A percentile compares a stretch with the other conserved stretches of the same genome.
Evolutionary conservation across 2,113 vertebrate genomes (phyloP).

Genomic region (Hassar affinis): DNA sequence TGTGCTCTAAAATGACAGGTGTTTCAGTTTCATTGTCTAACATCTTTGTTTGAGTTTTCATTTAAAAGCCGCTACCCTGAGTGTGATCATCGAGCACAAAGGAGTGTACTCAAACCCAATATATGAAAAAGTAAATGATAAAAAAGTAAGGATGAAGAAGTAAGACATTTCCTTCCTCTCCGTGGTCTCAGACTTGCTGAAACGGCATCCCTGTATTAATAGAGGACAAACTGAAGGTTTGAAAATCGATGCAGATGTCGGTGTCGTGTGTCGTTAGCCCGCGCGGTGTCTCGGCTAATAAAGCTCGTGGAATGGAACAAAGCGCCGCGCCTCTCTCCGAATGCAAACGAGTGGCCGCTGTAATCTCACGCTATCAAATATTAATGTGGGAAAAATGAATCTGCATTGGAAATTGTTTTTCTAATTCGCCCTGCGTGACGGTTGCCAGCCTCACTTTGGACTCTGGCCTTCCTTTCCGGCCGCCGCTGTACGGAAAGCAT

Average conservation of each 20-base stretch:
- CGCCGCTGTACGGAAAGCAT: background rate
- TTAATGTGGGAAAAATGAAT: constrained; percentile 61
- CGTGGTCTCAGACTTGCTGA: background rate
- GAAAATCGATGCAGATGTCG: constrained; percentile 44
- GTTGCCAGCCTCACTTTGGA: background rate
- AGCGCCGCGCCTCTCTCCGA: constrained; percentile 42
- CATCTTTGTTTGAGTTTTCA: no score
- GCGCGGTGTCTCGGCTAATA: constrained; percentile 45
- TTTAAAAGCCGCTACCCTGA: no score
- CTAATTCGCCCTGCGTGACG: constrained; percentile 28
- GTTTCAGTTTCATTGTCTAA: no score
- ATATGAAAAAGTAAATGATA: background rate
- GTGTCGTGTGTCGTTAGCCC: constrained; percentile 49
- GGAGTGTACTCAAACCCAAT: no score
- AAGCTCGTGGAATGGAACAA: constrained; percentile 46
- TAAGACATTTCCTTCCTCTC: background rate
- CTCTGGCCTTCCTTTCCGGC: background rate
- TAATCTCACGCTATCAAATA: constrained; percentile 60
- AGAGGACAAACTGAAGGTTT: constrained; percentile 31
- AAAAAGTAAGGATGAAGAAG: background rate
- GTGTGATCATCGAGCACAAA: no score
- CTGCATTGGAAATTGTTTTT: constrained; percentile 49
- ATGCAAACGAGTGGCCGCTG: constrained; percentile 54
- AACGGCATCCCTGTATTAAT: constrained; percentile 8
- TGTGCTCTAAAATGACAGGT: no score